Conservation (phyloP, 2,888 invertebrate genomes). For the Limulus polyphemus region DNA sequence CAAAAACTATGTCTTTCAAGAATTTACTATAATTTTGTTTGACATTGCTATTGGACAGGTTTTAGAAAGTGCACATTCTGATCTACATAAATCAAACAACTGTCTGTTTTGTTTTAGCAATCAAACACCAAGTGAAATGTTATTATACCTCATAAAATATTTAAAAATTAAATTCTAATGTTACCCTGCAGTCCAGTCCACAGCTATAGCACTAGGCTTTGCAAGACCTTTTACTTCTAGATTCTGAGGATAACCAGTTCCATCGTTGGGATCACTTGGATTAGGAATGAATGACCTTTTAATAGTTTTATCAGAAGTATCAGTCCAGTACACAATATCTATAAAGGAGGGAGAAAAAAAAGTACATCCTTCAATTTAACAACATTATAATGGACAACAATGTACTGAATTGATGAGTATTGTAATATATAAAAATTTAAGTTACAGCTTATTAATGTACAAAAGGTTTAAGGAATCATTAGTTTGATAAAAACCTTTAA, state of each 20-base stretch:
- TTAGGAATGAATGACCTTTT: slow-evolving; percentile 76
- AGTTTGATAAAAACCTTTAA: too few species aligned
- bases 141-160: too few species aligned
- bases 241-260: slow-evolving; percentile 67
- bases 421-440: too few species aligned
- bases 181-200: slow-evolving; percentile 55
- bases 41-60: background rate
- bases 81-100: slow-evolving; percentile 43
- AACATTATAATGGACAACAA: too few species aligned
- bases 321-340: slow-evolving; percentile 91
- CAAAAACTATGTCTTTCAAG: too few species aligned
- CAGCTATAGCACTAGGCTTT: slow-evolving; percentile 74
- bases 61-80: slow-evolving; percentile 36
- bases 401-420: background rate
- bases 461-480: too few species aligned
- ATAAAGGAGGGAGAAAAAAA: slow-evolving; percentile 27
- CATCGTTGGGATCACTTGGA: slow-evolving; percentile 38
- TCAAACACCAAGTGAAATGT: too few species aligned
- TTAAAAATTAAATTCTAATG: too few species aligned
- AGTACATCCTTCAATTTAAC: too few species aligned
- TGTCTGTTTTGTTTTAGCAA: too few species aligned
- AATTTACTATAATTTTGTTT: too few species aligned
- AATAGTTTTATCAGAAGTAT: slow-evolving; percentile 76
- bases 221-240: slow-evolving; percentile 60
- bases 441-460: too few species aligned